Conservation (phyloP, 2,888 invertebrate genomes). For the Drosophila niveifrons region DNA sequence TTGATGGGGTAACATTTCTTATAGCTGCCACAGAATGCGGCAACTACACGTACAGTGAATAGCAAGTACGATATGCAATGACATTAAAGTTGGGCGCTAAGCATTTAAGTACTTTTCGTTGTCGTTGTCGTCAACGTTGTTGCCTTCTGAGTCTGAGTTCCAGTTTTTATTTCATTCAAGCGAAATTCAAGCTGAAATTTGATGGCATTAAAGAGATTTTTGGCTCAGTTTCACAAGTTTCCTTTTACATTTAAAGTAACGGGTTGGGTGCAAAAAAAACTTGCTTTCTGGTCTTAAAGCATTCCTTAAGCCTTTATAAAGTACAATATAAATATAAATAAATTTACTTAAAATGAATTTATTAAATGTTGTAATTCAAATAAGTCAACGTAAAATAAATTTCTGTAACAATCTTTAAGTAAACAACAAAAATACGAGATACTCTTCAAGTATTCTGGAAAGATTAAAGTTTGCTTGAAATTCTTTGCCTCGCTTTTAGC, state of each 20-base stretch:
- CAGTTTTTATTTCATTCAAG: conserved; percentile 5
- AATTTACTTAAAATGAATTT: background rate
- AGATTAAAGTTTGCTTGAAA: background rate
- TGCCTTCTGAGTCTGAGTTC: background rate
- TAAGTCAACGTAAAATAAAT: too few species aligned
- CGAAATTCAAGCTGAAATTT: conserved; percentile 10
- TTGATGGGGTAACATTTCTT: conserved; percentile 70
- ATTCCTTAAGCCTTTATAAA: too few species aligned
- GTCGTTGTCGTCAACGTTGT: background rate
- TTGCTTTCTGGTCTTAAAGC: background rate
- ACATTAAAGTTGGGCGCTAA: conserved; percentile 13
- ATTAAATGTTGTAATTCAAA: background rate
- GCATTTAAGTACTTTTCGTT: conserved; percentile 4
- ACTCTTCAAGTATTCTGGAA: too few species aligned
- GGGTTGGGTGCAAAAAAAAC: background rate
- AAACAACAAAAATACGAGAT: too few species aligned
- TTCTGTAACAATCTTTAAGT: too few species aligned
- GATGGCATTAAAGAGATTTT: background rate
- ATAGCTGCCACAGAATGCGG: conserved; percentile 27
- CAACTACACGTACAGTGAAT: conserved; percentile 21
- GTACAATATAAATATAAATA: background rate
- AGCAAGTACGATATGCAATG: conserved; percentile 16
- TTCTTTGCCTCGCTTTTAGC: background rate
- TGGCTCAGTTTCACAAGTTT: background rate
- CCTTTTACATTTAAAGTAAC: background rate